Conservation (phyloP, 2,113 vertebrate genomes). For the Mobula birostris region DNA sequence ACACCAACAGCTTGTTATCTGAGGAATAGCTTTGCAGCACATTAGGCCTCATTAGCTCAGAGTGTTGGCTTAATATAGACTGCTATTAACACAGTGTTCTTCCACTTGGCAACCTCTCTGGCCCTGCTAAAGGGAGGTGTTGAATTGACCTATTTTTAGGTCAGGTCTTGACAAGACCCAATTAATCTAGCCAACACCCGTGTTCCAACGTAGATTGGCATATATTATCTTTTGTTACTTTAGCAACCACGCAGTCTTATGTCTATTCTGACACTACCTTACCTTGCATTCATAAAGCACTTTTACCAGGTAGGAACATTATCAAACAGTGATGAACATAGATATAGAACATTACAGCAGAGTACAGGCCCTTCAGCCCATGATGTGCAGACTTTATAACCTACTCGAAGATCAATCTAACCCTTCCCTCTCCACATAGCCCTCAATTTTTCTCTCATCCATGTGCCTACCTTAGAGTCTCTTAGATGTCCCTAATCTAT, state of each 20-base stretch:
- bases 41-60: constrained; percentile 12
- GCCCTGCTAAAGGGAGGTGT: not conserved
- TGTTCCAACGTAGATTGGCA: not conserved
- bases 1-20: constrained; percentile 10
- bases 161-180: not conserved
- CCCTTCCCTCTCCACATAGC: no score
- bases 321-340: no score
- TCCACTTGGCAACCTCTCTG: not conserved
- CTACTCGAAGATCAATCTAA: no score
- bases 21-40: not conserved
- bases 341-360: no score
- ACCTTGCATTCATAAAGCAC: no score
- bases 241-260: not conserved
- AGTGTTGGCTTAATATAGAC: constrained; percentile 19
- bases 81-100: not conserved
- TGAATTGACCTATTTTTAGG: not conserved
- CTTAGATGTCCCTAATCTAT: no score
- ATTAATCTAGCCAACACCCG: not conserved
- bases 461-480: no score
- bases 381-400: no score
- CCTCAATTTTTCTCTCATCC: no score
- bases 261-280: not conserved
- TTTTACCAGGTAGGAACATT: no score
- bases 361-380: no score
- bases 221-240: not conserved